Percentiles rank a stretch among this genome's conserved stretches.
Evolutionary conservation across 2,888 invertebrate genomes (phyloP).

Genomic region (Tipula unca): DNA sequence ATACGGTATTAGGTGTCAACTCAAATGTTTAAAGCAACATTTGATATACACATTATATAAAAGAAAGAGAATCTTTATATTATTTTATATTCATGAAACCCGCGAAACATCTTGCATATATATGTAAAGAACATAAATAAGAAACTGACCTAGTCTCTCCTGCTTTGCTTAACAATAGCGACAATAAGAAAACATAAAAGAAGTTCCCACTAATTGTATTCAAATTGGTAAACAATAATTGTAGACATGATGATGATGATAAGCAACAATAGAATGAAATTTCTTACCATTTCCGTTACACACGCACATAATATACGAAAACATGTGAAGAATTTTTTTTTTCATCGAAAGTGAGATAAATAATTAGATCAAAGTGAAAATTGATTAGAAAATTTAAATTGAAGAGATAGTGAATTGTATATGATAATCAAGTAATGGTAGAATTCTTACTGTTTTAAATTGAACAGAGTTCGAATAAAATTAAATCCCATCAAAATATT

Average conservation of each 20-base stretch:
- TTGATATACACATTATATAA: neutral
- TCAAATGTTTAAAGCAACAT: neutral
- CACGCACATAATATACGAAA: neutral
- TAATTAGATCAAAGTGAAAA: neutral
- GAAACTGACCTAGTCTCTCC: neutral
- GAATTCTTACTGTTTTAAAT: no score
- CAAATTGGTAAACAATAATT: neutral
- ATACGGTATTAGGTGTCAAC: neutral
- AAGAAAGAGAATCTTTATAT: neutral
- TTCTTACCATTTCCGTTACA: neutral
- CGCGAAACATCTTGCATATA: neutral
- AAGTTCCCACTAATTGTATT: neutral
- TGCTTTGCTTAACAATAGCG: neutral
- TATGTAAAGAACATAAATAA: neutral
- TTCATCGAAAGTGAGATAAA: neutral
- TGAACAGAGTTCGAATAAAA: no score
- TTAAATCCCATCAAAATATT: no score
- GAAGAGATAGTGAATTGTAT: neutral
- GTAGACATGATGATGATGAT: neutral
- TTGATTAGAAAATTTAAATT: neutral
- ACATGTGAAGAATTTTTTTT: neutral
- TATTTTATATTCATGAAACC: neutral
- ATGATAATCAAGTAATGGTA: no score
- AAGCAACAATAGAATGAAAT: neutral
- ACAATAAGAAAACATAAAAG: neutral